Base-by-base conservation (phyloP, 2,797 vertebrate genomes). In the Macrochelys suwanniensis region DNA sequence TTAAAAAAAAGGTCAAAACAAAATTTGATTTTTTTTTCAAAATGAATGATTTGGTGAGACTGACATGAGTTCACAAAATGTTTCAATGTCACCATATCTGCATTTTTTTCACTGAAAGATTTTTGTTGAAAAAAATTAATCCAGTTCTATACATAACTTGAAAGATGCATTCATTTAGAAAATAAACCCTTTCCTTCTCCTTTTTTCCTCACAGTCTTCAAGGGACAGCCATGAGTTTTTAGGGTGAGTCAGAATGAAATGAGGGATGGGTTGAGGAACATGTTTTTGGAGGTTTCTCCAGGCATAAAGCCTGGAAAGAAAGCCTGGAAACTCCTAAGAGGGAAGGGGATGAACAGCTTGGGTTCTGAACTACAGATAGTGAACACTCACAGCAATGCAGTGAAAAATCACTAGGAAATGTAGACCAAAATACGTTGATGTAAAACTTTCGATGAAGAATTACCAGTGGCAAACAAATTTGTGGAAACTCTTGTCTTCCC, bases 301-400 rank as follows among this genome's bases (percentile, higher is more conserved):
- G 65, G 50, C 87, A 59, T 59, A 89, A 92, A 91, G 93, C 82
- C 85, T 78, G 80, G 86, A 96, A 96, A 88, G 86, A 89, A 91
- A 91, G 92, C 82, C 84, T 78, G 78, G 86, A 96, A 96, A 92
- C 0, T 3, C 47, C 93, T 84, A 83, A 4, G 89, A 94, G 54
- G 82, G 82, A 94, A 84, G 74, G 59, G 95, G 95, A 92, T 68
- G 61, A 68, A n/a, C 87, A 95, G 11, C 47, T 93, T 33, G 3
- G 54, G n/a, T 68, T 91, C 68, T 94, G 88, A 96, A 91, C 68
- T 85, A 85, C 91, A 95, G 89, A 94, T 50, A 96, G 80, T 80
- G 91, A 37, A 68, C 2, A 11, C 65, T 68, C n/a, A 37, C 17
- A 68, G n/a, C 17, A 37, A 5, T 68, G n/a, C 17, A 68, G 65